Percentiles rank a stretch among this genome's conserved stretches.
Evolutionary conservation across 2,113 vertebrate genomes (phyloP).

Genomic region (Hassar affinis): DNA sequence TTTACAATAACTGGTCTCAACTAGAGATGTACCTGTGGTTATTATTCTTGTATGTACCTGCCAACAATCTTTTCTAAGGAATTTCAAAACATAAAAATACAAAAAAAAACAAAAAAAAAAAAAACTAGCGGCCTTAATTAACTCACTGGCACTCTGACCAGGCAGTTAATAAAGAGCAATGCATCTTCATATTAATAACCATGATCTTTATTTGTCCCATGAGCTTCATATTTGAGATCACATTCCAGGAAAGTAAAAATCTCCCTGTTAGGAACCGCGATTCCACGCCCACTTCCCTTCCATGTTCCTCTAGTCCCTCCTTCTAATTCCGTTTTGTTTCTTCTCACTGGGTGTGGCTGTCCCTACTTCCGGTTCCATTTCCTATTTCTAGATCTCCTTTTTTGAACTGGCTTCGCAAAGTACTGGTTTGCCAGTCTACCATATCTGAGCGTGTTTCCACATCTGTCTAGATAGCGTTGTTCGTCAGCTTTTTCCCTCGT

Average conservation of each 20-base stretch:
- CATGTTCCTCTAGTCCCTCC: too few species aligned
- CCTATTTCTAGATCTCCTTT: too few species aligned
- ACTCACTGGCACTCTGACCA: neutral
- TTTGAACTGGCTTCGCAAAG: too few species aligned
- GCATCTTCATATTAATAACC: neutral
- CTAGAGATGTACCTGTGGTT: neutral
- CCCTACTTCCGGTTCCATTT: too few species aligned
- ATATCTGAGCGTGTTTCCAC: too few species aligned
- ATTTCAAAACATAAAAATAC: neutral
- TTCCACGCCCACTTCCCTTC: too few species aligned
- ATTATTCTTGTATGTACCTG: neutral
- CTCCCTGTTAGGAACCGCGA: too few species aligned
- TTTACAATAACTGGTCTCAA: neutral
- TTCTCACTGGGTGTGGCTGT: too few species aligned
- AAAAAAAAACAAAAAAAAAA: neutral
- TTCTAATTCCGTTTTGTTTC: too few species aligned
- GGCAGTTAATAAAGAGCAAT: neutral
- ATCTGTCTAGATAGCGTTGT: too few species aligned
- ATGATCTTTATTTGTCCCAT: neutral
- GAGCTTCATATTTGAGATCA: neutral
- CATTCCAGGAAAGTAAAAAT: neutral
- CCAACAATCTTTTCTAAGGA: neutral
- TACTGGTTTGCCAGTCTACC: too few species aligned
- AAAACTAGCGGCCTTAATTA: neutral
- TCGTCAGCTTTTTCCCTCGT: too few species aligned